Conservation (phyloP, 2,888 invertebrate genomes). For the Andrena flavipes region DNA sequence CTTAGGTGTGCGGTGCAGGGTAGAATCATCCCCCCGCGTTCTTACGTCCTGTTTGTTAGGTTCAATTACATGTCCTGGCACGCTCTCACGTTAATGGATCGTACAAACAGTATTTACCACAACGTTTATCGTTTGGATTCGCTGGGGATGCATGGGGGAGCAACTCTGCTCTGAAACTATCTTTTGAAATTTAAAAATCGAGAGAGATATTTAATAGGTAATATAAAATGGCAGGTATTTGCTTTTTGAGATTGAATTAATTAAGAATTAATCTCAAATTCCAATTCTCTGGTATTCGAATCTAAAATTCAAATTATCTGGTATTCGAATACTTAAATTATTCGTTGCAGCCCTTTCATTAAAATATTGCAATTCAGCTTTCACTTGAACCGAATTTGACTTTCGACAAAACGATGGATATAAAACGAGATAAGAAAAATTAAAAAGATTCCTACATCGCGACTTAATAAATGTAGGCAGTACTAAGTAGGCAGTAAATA, state of each 20-base stretch:
- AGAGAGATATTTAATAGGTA: not conserved
- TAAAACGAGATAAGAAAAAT: no score
- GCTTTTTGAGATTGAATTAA: no score
- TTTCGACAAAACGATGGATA: no score
- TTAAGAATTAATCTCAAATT: no score
- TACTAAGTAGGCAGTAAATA: slow-evolving; percentile 4
- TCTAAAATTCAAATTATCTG: no score
- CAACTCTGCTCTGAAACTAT: not conserved
- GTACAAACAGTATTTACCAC: slow-evolving; percentile 54
- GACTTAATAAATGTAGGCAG: not conserved
- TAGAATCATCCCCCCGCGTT: slow-evolving; percentile 30
- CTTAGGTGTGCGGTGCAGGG: slow-evolving; percentile 23
- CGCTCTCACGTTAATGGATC: slow-evolving; percentile 46
- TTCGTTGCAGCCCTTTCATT: no score
- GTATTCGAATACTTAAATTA: no score
- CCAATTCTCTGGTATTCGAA: no score
- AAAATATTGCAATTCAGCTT: no score
- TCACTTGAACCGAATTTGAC: no score
- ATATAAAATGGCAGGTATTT: not conserved
- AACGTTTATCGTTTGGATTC: slow-evolving; percentile 40
- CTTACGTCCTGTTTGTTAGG: slow-evolving; percentile 28
- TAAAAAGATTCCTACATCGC: not conserved
- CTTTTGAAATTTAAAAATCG: not conserved
- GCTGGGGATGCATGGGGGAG: slow-evolving; percentile 22
- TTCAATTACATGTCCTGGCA: slow-evolving; percentile 51